A percentile compares a stretch with the other conserved stretches of the same genome.
These are phyloP conservation scores for Drosophila quinaria DNA, from an alignment of 2,888 invertebrate genomes.

Conservation along the genomic window DNA sequence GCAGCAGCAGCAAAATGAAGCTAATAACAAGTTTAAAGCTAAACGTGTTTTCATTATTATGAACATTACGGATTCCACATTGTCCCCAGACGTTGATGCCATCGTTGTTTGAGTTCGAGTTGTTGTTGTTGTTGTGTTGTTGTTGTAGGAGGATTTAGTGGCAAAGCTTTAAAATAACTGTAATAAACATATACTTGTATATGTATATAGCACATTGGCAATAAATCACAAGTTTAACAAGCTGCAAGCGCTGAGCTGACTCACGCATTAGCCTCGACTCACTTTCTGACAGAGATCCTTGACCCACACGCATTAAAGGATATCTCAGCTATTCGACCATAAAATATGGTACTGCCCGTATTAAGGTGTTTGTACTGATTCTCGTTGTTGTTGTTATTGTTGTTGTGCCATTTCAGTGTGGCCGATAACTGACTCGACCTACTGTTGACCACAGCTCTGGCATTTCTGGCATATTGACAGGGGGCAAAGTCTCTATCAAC, in stretches of 20 bases:
- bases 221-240: conserved; percentile 37
- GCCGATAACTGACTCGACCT: conserved; percentile 26
- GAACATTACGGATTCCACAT: conserved; percentile 67
- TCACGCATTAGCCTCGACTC: conserved; percentile 31
- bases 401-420: conserved; percentile 23
- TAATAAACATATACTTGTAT: conserved; percentile 47
- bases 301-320: conserved; percentile 36
- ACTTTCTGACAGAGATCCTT: conserved; percentile 33
- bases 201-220: conserved; percentile 34
- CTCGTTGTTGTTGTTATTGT: neutral
- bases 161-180: conserved; percentile 40
- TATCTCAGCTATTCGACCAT: conserved; percentile 38
- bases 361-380: conserved; percentile 49
- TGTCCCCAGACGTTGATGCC: conserved; percentile 23
- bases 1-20: conserved; percentile 60
- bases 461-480: conserved; percentile 30
- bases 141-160: conserved; percentile 39
- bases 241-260: conserved; percentile 47
- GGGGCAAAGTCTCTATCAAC: conserved; percentile 29
- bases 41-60: conserved; percentile 78
- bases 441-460: conserved; percentile 34
- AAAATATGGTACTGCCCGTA: conserved; percentile 61
- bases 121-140: conserved; percentile 10
- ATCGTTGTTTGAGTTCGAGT: neutral
- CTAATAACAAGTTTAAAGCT: conserved; percentile 81